Base-by-base conservation (phyloP, 2,888 invertebrate genomes). In the Ornithoptera alexandrae region DNA sequence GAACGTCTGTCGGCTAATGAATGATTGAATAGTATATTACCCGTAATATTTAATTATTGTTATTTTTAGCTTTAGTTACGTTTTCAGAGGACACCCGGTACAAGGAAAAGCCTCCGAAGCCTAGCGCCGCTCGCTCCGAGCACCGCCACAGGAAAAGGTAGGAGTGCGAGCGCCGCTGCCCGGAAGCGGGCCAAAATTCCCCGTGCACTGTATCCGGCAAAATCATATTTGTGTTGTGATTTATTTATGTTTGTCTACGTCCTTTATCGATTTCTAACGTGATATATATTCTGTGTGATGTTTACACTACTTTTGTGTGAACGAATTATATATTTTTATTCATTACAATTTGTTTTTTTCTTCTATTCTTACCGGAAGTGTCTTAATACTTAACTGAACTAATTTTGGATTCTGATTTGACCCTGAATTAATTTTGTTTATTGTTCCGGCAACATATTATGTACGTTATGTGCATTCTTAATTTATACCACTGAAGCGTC, bases 111-210 rank as follows among this genome's bases (percentile, higher is more conserved):
- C 74, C 84, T 2, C 77, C 88, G 6, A 92, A 92, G 73, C 82
- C 89, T 15, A 81, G 75, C 68, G 89, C 78, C 2, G 87, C 89
- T 24, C 87, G 87, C 3, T 91, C 92, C 17, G 92, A 92, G 72
- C 90, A 92, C 72, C 82, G 87, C 66, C 92, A 86, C 73, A 83
- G 89, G 71, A 92, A 91, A 77, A 85, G 92, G 76, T 92, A 78
- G 88, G 65, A 97, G 86, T 75, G 75, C 95, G 96, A 22, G 81
- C 42, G 17, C 58, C 24, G n/a, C 17, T 22, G n/a, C 1, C 59
- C 22, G n/a, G n/a, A 30, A 20, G 58, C 59, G 36, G 58, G 22
- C n/a, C 50, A 67, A 70, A 70, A 70, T 70, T 63, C 57, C 53
- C 20, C 39, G 70, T 70, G 24, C 39, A 36, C 17, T n/a, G 22